Percentiles rank a stretch among this genome's conserved stretches.
Evolutionary conservation across 2,113 vertebrate genomes (phyloP).

Genomic region (Corythoichthys intestinalis): DNA sequence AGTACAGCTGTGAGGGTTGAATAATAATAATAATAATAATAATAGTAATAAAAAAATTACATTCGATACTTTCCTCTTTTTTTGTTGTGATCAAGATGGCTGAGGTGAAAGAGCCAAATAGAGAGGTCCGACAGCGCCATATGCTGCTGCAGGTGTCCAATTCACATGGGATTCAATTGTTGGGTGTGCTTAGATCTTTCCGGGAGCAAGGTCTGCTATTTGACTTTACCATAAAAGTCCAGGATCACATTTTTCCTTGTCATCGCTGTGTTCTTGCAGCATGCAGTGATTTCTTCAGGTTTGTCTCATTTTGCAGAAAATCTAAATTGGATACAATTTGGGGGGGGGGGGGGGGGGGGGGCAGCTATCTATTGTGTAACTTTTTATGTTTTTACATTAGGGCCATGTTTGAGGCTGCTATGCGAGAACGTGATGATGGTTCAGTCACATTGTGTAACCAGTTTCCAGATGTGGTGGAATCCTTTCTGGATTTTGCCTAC

Average conservation of each 20-base stretch:
- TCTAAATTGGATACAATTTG: not conserved
- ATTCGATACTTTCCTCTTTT: not conserved
- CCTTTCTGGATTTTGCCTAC: constrained; percentile 96
- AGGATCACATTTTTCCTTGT: constrained; percentile 83
- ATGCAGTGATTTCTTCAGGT: constrained; percentile 98
- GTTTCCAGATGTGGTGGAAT: constrained; percentile 77
- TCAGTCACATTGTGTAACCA: constrained; percentile 88
- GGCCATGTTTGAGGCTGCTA: constrained; percentile 96
- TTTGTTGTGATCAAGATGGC: constrained; percentile 18
- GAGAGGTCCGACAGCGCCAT: constrained; percentile 73
- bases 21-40: not conserved
- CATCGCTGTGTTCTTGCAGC: constrained; percentile 94
- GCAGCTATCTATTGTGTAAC: not conserved
- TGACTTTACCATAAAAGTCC: constrained; percentile 88
- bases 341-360: not conserved
- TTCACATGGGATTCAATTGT: constrained; percentile 86
- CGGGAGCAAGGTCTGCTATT: constrained; percentile 85
- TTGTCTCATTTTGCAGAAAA: constrained; percentile 5
- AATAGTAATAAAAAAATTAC: not conserved
- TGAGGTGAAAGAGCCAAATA: constrained; percentile 53
- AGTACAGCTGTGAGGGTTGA: too few relatives aligned
- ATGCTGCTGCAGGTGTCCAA: constrained; percentile 78
- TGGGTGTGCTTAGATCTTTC: constrained; percentile 83
- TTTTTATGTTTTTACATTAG: constrained; percentile 45
- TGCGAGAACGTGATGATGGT: constrained; percentile 89